Conservation (phyloP, 2,797 vertebrate species). For the Chloroceryle inda region DNA sequence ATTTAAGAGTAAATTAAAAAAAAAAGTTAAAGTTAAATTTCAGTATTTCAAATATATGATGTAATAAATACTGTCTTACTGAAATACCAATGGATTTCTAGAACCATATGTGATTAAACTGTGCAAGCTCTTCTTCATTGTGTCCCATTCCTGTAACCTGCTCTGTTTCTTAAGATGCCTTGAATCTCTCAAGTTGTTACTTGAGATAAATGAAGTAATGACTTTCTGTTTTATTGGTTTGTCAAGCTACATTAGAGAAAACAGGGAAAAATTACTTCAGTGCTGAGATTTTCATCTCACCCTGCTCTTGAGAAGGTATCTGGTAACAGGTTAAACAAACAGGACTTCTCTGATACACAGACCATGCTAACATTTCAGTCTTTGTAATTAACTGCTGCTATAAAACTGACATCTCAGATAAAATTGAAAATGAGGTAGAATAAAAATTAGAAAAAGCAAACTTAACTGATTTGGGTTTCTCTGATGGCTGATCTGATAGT, state of each 20-base stretch:
- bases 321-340: not conserved
- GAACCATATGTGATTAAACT: not conserved
- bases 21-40: not conserved
- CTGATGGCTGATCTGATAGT: not conserved
- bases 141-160: not conserved
- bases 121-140: not conserved
- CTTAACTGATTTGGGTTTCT: not conserved
- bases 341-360: not conserved
- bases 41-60: not conserved
- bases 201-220: not conserved
- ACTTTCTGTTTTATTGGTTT: constrained; percentile 8
- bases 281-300: not conserved
- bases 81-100: not conserved
- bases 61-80: not conserved
- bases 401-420: not conserved
- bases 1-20: not conserved
- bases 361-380: not conserved
- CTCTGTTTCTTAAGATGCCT: not conserved
- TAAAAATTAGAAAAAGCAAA: not conserved
- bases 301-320: not conserved
- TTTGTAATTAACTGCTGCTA: not conserved
- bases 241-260: not conserved
- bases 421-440: not conserved
- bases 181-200: not conserved
- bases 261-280: not conserved